These are phyloP conservation scores for Eugnorisma glareosa DNA, from an alignment of 2,888 invertebrate genomes.

Conservation along the genomic window DNA sequence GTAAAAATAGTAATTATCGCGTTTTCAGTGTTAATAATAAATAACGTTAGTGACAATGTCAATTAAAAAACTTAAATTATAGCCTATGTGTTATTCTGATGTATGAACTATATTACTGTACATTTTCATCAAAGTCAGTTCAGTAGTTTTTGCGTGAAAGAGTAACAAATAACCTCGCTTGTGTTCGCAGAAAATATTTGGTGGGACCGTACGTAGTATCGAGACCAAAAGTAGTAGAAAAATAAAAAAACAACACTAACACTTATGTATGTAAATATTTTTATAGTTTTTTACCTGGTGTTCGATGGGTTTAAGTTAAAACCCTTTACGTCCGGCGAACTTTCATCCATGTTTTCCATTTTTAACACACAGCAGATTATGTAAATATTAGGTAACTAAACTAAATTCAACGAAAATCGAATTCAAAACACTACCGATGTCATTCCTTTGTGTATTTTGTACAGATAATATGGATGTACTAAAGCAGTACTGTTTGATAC, in stretches of 20 bases:
- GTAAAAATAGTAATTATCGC: no score
- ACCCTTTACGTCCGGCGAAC: conserved; percentile 50
- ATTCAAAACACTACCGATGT: background rate
- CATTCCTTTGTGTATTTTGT: conserved; percentile 12
- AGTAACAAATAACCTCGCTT: no score
- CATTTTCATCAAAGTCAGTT: background rate
- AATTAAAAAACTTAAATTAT: no score
- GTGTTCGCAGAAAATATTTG: background rate
- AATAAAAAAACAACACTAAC: no score
- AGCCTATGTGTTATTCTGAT: background rate
- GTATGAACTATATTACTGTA: background rate
- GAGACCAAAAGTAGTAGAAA: background rate
- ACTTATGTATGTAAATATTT: background rate
- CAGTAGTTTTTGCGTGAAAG: no score
- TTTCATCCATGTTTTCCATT: conserved; percentile 50
- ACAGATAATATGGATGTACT: background rate
- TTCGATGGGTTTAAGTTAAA: conserved; percentile 62
- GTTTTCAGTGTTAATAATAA: no score
- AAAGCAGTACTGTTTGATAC: conserved; percentile 21
- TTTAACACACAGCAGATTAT: background rate
- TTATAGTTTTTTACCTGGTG: conserved; percentile 60
- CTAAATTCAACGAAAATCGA: background rate
- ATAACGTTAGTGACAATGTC: no score
- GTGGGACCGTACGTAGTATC: background rate
- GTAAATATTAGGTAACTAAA: rapidly evolving